Evolutionary conservation across 2,797 vertebrate species (phyloP), one percentile per base, ranked within the genome.

Genomic region (Selene dorsalis): DNA sequence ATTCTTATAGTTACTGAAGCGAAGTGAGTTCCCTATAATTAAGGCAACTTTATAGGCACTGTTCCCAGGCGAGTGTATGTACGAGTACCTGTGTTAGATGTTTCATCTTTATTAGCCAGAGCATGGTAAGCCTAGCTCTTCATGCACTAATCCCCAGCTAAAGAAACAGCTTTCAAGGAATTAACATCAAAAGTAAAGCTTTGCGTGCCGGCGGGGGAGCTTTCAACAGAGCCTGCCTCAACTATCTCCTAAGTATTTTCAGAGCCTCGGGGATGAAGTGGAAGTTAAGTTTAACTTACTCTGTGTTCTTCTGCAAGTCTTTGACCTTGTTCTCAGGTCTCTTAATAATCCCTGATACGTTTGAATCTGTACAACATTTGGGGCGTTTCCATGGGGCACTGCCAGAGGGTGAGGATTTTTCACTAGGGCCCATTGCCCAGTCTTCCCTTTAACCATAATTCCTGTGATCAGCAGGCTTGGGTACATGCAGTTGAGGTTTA

Each of bases 161-260:
- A 95, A 94, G 94, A 95, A 95, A 95, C 94, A 95, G 95, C 94
- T 95, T 95, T 95, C 94, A 94, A 95, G 94, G 94, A 95, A 95
- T 95, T 95, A 95, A 94, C 94, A 95, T 95, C 94, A 95, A 95
- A 95, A 95, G 95, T 94, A 93, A 94, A 95, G 94, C 92, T 94
- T 94, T 93, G 91, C 93, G 79, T 88, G 93, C 93, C 90, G 84
- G 93, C 94, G 90, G 94, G 93, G 93, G 91, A 94, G 94, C 94
- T 95, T 95, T 95, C 93, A 92, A 93, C 88, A 90, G 89, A 90
- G 92, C 92, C 92, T 89, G 93, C 93, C 89, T 93, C 91, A 91
- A 92, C 93, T 94, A 94, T 94, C 94, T 94, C 91, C 87, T 94
- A 93, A 94, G 94, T 94, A 93, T 95, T 94, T 94, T 87, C 92